Conservation (phyloP, 2,888 invertebrate genomes). For the Calephelis perditalis region DNA sequence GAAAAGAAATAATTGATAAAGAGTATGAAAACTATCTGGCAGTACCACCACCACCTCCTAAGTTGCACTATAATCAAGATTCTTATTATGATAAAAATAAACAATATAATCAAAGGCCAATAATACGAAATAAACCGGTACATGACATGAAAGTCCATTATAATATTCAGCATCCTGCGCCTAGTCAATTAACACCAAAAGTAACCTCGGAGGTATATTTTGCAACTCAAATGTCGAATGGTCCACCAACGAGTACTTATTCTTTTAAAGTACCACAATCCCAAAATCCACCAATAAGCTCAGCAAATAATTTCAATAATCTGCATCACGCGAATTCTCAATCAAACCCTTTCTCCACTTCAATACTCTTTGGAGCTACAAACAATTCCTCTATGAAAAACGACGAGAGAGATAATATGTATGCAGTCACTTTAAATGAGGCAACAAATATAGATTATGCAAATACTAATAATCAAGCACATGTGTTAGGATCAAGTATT, state of each 20-base stretch:
- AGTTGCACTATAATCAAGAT: slow-evolving; percentile 51
- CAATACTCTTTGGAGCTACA: slow-evolving; percentile 40
- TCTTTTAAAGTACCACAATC: slow-evolving; percentile 59
- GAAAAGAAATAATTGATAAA: slow-evolving; percentile 60
- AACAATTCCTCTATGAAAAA: slow-evolving; percentile 45
- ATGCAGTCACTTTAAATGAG: slow-evolving; percentile 59
- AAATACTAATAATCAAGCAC: slow-evolving; percentile 42
- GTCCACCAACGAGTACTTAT: slow-evolving; percentile 57
- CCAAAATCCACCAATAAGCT: slow-evolving; percentile 13
- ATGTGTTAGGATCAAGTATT: slow-evolving; percentile 59
- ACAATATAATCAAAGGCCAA: slow-evolving; percentile 55
- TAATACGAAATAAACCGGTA: slow-evolving; percentile 62
- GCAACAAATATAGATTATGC: slow-evolving; percentile 53
- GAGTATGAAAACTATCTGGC: slow-evolving; percentile 71
- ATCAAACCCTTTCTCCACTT: slow-evolving; percentile 38
- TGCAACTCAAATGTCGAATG: slow-evolving; percentile 61
- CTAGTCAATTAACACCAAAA: slow-evolving; percentile 58
- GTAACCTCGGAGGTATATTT: slow-evolving; percentile 73
- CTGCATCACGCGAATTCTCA: slow-evolving; percentile 12
- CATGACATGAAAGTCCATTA: slow-evolving; percentile 69
- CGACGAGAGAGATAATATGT: slow-evolving; percentile 48
- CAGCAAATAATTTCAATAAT: slow-evolving; percentile 8
- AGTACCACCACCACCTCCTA: slow-evolving; percentile 67
- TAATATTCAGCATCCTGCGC: slow-evolving; percentile 65
- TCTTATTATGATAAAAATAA: slow-evolving; percentile 51